A percentile compares a stretch with the other conserved stretches of the same genome.
phyloP scores from a whole-genome alignment of 2,797 vertebrate genomes.

The Acanthurus tractus region DNA sequence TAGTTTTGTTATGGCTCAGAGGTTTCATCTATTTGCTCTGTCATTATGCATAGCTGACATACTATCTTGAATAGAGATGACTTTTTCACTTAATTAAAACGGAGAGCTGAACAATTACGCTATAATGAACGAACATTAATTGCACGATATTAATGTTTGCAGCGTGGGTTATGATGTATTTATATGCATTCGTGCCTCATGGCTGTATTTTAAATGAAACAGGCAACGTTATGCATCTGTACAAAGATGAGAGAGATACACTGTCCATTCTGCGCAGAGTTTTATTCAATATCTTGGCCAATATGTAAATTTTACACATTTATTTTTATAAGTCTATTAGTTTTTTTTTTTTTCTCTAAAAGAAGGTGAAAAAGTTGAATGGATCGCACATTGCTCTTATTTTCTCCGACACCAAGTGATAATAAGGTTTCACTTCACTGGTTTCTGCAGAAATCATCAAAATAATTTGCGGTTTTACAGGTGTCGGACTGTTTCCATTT shows the following conservation, averaged over 20 bases:
- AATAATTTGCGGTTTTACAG: not conserved
- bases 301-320: not conserved
- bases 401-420: not conserved
- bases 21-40: slow-evolving; percentile 67
- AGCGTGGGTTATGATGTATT: slow-evolving; percentile 41
- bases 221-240: not conserved
- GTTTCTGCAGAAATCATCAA: not conserved
- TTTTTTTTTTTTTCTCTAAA: not conserved
- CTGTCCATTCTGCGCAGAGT: not conserved
- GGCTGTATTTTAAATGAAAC: slow-evolving; percentile 52
- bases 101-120: slow-evolving; percentile 61
- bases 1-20: slow-evolving; percentile 65
- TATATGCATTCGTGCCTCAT: slow-evolving; percentile 37
- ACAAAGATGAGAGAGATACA: not conserved
- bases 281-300: not conserved
- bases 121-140: slow-evolving; percentile 73
- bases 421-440: slow-evolving; percentile 16
- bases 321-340: not conserved
- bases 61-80: slow-evolving; percentile 47
- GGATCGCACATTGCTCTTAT: not conserved
- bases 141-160: slow-evolving; percentile 66
- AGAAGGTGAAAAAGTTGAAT: not conserved
- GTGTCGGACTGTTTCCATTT: not conserved
- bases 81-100: slow-evolving; percentile 69
- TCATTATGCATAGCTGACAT: slow-evolving; percentile 49